These are phyloP conservation scores for Noctilio leporinus DNA, from an alignment of 2,113 vertebrate genomes.

Conservation along the genomic window DNA sequence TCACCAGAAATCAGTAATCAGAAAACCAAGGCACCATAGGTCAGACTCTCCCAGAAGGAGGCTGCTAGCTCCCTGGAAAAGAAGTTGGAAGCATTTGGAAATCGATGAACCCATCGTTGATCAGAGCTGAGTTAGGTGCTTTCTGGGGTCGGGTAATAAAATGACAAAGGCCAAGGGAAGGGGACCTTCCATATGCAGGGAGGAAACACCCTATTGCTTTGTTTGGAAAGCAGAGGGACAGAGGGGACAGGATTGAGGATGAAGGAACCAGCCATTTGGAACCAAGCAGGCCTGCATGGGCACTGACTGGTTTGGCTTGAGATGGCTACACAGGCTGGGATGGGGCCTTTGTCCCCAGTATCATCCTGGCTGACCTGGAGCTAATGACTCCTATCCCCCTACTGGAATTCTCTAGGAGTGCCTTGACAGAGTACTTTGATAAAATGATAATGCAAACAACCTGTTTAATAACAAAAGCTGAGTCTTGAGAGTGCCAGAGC, in stretches of 20 bases:
- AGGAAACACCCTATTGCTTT: not conserved
- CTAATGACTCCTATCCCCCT: not conserved
- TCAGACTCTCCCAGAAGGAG: not conserved
- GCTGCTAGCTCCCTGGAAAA: not conserved
- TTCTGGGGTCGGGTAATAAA: not conserved
- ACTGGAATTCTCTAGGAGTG: not conserved
- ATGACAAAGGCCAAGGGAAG: not conserved
- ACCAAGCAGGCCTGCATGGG: not conserved
- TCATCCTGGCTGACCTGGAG: not conserved
- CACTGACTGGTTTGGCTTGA: not conserved
- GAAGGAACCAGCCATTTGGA: not conserved
- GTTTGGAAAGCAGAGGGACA: not conserved
- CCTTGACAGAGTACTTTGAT: not conserved
- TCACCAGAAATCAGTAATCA: slow-evolving; percentile 19
- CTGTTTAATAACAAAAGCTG: not conserved
- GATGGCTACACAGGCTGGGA: not conserved
- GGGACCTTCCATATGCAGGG: not conserved
- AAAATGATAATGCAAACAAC: not conserved
- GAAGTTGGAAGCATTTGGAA: not conserved
- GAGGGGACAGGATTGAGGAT: not conserved
- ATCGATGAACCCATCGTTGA: not conserved
- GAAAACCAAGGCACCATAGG: not conserved
- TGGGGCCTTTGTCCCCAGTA: not conserved
- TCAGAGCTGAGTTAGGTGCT: not conserved
- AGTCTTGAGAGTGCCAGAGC: not conserved